Evolutionary conservation across 2,797 vertebrate genomes (phyloP).

Genomic region (Cyprinodon diabolis): DNA sequence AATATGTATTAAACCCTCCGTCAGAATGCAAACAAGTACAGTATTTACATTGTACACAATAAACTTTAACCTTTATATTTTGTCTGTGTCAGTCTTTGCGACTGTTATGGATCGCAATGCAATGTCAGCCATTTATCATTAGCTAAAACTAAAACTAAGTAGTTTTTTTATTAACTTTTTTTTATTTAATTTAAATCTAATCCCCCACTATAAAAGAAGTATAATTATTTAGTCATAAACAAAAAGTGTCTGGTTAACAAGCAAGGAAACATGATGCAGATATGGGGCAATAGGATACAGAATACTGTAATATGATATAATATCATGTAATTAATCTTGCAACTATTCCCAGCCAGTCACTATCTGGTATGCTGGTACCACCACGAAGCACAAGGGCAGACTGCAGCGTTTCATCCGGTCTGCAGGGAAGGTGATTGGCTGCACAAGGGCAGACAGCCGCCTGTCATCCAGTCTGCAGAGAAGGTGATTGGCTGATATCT

Average conservation of each 20-base stretch:
- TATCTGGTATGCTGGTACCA: no score
- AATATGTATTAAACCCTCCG: not conserved
- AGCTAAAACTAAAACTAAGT: not conserved
- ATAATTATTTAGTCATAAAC: not conserved
- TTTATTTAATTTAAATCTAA: not conserved
- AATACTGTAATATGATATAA: constrained; percentile 6
- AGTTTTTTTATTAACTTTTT: not conserved
- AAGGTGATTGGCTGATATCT: no score
- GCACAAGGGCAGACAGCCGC: no score
- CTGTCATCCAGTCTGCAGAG: no score
- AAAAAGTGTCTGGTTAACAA: not conserved
- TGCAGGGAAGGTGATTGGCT: no score
- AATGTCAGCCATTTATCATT: not conserved
- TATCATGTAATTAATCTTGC: not conserved
- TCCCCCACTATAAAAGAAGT: not conserved
- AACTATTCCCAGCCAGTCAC: no score
- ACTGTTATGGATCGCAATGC: no score
- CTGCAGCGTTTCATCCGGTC: no score
- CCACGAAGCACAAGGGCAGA: no score
- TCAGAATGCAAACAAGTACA: not conserved
- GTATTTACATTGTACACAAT: not conserved
- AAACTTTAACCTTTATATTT: not conserved
- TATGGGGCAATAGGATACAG: not conserved
- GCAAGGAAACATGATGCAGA: not conserved
- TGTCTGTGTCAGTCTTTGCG: not conserved